Evolutionary conservation across 2,888 invertebrate species (phyloP).

Genomic region (Leptinotarsa haldemani): DNA sequence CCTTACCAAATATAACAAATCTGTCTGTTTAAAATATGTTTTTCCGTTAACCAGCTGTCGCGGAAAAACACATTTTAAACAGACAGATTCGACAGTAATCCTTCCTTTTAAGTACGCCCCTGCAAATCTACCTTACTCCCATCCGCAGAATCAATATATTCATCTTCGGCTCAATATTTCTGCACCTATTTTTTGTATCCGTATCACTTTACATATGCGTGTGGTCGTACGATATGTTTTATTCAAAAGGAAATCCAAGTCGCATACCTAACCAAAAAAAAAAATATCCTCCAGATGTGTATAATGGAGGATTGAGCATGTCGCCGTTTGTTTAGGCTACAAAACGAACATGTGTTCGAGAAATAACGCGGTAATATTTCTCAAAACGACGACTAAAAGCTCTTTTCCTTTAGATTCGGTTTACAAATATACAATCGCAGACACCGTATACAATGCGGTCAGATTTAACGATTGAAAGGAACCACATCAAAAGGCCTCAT

Average conservation of each 20-base stretch:
- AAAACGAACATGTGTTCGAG: slow-evolving; percentile 50
- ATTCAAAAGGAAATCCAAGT: slow-evolving; percentile 45
- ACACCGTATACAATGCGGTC: slow-evolving; percentile 42
- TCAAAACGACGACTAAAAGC: slow-evolving; percentile 39
- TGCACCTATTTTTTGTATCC: slow-evolving; percentile 33
- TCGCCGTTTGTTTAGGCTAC: slow-evolving; percentile 56
- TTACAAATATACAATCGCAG: slow-evolving; percentile 41
- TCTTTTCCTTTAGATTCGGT: slow-evolving; percentile 38
- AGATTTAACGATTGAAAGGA: slow-evolving; percentile 21
- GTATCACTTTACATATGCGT: slow-evolving; percentile 36
- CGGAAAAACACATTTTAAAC: no score
- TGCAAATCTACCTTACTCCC: neutral
- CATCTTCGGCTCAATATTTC: slow-evolving; percentile 34
- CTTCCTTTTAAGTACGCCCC: neutral
- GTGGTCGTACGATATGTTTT: slow-evolving; percentile 40
- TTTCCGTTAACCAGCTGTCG: no score
- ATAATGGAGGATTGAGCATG: slow-evolving; percentile 51
- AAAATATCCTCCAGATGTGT: slow-evolving; percentile 49
- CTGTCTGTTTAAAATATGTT: no score
- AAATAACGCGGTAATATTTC: slow-evolving; percentile 39
- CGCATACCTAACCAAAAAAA: slow-evolving; percentile 41
- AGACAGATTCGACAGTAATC: neutral
- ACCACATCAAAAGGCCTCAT: slow-evolving; percentile 34
- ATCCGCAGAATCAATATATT: slow-evolving; percentile 36
- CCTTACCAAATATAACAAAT: no score